These are phyloP conservation scores for Tapera naevia DNA, from an alignment of 2,797 vertebrate genomes.

Conservation along the genomic window DNA sequence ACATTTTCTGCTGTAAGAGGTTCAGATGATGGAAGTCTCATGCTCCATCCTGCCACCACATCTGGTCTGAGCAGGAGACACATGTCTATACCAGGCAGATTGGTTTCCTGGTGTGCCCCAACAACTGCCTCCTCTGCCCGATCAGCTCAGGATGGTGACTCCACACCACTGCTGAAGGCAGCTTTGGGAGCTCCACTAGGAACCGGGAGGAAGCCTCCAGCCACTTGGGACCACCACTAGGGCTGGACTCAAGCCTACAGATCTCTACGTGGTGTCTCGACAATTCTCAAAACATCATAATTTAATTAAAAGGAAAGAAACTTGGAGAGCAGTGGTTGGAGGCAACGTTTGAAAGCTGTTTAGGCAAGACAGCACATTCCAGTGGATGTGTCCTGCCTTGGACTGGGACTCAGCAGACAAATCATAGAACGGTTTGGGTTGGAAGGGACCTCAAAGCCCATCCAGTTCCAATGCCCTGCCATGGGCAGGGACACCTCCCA, in stretches of 20 bases:
- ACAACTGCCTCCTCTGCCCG: background rate
- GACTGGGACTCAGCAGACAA: background rate
- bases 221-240: background rate
- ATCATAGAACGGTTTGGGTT: too few relatives aligned
- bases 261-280: rapidly evolving
- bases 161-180: background rate
- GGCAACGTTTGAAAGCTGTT: background rate
- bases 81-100: too few relatives aligned
- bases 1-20: background rate
- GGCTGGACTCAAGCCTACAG: background rate
- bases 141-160: background rate
- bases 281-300: background rate
- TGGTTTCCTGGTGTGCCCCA: too few relatives aligned
- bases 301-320: background rate
- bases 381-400: background rate
- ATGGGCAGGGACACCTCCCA: too few relatives aligned
- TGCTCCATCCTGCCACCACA: rapidly evolving
- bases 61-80: too few relatives aligned
- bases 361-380: background rate
- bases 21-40: background rate
- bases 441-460: too few relatives aligned
- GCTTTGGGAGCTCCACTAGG: background rate
- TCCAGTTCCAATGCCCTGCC: too few relatives aligned
- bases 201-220: background rate
- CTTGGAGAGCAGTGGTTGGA: background rate